phyloP scores from a whole-genome alignment of 1,140 invertebrate species.

The Aphis craccivora region DNA sequence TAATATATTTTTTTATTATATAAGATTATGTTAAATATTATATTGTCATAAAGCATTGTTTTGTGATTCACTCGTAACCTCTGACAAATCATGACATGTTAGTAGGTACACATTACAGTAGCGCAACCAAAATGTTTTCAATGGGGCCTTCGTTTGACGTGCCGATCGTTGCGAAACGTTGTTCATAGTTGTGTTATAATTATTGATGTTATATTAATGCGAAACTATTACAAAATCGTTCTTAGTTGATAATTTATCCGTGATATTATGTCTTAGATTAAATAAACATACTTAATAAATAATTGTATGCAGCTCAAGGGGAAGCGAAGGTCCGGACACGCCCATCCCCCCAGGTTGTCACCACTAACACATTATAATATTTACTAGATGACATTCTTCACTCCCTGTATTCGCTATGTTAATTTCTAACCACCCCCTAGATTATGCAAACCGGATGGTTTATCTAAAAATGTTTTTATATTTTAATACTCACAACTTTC shows the following conservation, averaged over 20 bases:
- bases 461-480: not conserved
- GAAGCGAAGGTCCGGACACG: not conserved
- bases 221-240: slow-evolving; percentile 13
- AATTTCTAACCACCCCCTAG: not conserved
- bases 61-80: slow-evolving; percentile 7
- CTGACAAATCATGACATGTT: not conserved
- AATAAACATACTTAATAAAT: not conserved
- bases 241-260: not conserved
- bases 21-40: not conserved
- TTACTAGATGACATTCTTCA: not conserved
- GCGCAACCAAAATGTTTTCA: not conserved
- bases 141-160: not conserved
- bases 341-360: no score
- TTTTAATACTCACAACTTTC: not conserved
- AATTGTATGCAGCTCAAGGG: not conserved
- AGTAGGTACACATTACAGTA: not conserved
- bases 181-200: not conserved
- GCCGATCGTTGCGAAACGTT: not conserved
- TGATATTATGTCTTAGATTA: not conserved
- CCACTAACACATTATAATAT: no score
- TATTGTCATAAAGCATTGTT: not conserved
- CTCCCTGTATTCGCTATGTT: not conserved
- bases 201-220: not conserved
- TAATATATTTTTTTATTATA: not conserved
- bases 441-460: not conserved